phyloP scores from a whole-genome alignment of 1,140 invertebrate genomes.

The Lethocerus indicus region DNA sequence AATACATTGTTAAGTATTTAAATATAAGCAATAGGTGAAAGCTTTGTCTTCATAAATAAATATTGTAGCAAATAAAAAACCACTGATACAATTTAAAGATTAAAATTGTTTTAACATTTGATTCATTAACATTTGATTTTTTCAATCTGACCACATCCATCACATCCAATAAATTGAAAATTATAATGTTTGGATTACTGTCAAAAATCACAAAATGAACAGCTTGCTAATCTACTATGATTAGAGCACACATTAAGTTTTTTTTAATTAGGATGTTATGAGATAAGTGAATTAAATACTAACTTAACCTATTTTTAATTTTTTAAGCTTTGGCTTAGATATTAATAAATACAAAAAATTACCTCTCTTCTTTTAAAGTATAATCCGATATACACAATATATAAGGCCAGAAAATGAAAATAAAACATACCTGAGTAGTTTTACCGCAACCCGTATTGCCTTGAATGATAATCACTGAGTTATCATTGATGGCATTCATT shows the following conservation, averaged over 20 bases:
- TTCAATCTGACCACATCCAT: too few species aligned
- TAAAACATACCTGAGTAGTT: conserved; percentile 35
- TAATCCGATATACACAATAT: not conserved
- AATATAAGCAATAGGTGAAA: not conserved
- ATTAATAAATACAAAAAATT: not conserved
- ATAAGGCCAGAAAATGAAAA: not conserved
- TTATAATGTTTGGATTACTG: too few species aligned
- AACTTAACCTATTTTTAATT: too few species aligned
- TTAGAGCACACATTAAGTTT: too few species aligned
- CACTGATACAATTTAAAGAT: not conserved
- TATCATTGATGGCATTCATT: conserved; percentile 68
- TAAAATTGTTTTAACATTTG: too few species aligned
- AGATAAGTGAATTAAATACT: too few species aligned
- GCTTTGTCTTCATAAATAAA: not conserved
- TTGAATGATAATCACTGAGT: conserved; percentile 72
- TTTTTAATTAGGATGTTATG: too few species aligned
- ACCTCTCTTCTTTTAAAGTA: not conserved
- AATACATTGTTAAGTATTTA: not conserved
- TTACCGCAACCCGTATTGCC: conserved; percentile 91
- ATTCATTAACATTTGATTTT: too few species aligned
- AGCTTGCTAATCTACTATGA: too few species aligned
- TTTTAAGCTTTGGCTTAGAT: too few species aligned
- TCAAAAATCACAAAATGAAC: too few species aligned
- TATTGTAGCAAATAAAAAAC: not conserved
- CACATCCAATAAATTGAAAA: too few species aligned